Evolutionary conservation across 2,113 vertebrate genomes (phyloP).

Genomic region (Sclerurus mexicanus): DNA sequence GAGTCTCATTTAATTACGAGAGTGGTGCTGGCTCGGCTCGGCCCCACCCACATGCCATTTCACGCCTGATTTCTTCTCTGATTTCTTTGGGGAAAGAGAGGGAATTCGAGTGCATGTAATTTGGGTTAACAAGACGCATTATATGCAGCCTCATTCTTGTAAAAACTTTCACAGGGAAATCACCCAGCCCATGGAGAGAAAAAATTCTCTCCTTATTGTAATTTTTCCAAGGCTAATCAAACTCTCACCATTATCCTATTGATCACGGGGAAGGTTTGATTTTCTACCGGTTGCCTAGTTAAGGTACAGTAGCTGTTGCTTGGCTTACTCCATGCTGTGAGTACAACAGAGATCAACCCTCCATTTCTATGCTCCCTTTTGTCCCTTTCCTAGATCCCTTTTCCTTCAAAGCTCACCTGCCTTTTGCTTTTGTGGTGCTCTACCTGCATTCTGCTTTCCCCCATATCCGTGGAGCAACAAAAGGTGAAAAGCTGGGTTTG

Average conservation of each 20-base stretch:
- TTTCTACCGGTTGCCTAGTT: constrained; percentile 58
- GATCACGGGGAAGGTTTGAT: constrained; percentile 64
- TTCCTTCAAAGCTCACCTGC: constrained; percentile 65
- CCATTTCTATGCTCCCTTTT: constrained; percentile 58
- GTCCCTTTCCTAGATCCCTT: constrained; percentile 47
- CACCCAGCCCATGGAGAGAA: constrained; percentile 45
- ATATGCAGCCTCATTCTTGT: constrained; percentile 69
- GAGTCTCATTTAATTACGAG: constrained; percentile 48
- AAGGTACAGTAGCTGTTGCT: constrained; percentile 64
- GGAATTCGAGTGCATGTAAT: constrained; percentile 71
- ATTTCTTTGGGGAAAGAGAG: constrained; percentile 70
- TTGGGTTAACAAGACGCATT: constrained; percentile 72
- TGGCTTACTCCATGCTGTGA: constrained; percentile 62
- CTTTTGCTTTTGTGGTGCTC: constrained; percentile 54
- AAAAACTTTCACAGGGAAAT: constrained; percentile 71
- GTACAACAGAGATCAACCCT: constrained; percentile 63
- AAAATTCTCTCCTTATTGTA: constrained; percentile 67
- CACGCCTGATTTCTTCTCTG: constrained; percentile 69
- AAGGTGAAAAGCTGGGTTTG: constrained; percentile 58
- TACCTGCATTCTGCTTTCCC: constrained; percentile 54
- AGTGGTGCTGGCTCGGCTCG: not conserved
- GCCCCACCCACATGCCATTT: constrained; percentile 66
- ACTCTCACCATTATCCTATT: constrained; percentile 52
- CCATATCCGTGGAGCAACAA: constrained; percentile 34
- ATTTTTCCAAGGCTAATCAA: constrained; percentile 67